phyloP scores from a whole-genome alignment of 2,888 invertebrate species.

The Deladenus siricidicola region DNA sequence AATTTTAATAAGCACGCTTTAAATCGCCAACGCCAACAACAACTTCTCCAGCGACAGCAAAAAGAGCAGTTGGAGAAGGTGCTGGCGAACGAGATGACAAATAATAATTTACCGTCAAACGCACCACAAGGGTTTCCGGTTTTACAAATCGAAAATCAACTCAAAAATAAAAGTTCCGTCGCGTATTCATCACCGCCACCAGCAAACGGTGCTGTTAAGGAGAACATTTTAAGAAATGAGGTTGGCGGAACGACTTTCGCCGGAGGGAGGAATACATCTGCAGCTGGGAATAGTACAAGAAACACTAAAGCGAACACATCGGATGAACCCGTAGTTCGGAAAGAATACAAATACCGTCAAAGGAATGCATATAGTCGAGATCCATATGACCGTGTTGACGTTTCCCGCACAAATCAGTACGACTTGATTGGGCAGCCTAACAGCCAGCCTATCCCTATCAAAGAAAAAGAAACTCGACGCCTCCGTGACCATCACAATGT shows the following conservation, averaged over 20 bases:
- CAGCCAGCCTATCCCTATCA: neutral
- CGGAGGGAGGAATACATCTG: neutral
- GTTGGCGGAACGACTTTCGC: neutral
- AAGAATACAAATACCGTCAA: neutral
- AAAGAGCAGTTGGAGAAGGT: neutral
- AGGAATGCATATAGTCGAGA: neutral
- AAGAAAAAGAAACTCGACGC: neutral
- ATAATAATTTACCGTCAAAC: neutral
- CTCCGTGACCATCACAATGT: neutral
- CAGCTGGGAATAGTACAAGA: neutral
- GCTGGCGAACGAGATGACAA: neutral
- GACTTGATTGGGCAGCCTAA: too few species aligned
- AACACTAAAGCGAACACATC: neutral
- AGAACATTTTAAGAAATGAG: neutral
- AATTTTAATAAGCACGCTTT: too few species aligned
- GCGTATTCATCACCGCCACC: neutral
- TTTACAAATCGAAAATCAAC: neutral
- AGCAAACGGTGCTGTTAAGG: neutral
- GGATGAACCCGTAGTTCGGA: neutral
- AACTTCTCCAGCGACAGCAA: conserved; percentile 1
- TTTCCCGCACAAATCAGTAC: neutral
- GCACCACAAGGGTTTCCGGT: neutral
- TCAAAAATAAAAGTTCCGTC: neutral
- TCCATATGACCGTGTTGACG: neutral
- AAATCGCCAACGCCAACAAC: neutral